phyloP scores from a whole-genome alignment of 2,888 invertebrate species.

The Phortica magna region DNA sequence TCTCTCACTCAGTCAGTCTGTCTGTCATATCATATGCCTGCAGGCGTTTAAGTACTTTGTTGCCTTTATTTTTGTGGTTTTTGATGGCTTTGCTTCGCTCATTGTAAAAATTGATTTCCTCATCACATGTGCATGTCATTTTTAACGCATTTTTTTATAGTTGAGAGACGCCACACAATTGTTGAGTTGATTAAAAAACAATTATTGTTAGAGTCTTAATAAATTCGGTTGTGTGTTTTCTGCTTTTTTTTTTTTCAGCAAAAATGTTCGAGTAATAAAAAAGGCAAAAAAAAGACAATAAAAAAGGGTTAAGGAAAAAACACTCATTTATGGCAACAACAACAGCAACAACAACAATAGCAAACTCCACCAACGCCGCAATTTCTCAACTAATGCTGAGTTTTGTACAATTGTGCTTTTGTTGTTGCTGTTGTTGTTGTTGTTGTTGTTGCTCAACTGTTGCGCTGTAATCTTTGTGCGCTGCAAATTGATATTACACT shows the following conservation, averaged over 20 bases:
- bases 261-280: background rate
- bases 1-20: background rate
- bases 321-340: background rate
- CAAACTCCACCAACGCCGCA: background rate
- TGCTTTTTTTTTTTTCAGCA: background rate
- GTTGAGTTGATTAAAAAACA: background rate
- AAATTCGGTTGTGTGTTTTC: background rate
- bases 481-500: slow-evolving; percentile 75
- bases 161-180: background rate
- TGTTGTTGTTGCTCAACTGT: background rate
- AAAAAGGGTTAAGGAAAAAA: background rate
- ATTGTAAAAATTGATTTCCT: too few relatives aligned
- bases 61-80: background rate
- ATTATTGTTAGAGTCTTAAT: background rate
- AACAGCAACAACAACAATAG: too few relatives aligned
- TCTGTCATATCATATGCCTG: background rate
- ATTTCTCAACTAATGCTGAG: too few relatives aligned
- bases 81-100: background rate
- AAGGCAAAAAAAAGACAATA: background rate
- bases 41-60: background rate
- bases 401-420: background rate
- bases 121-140: background rate
- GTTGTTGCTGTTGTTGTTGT: background rate
- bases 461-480: slow-evolving; percentile 41
- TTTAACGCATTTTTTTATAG: background rate